These are phyloP conservation scores for Oryctes rhinoceros DNA, from an alignment of 1,140 invertebrate species.

Conservation along the genomic window DNA sequence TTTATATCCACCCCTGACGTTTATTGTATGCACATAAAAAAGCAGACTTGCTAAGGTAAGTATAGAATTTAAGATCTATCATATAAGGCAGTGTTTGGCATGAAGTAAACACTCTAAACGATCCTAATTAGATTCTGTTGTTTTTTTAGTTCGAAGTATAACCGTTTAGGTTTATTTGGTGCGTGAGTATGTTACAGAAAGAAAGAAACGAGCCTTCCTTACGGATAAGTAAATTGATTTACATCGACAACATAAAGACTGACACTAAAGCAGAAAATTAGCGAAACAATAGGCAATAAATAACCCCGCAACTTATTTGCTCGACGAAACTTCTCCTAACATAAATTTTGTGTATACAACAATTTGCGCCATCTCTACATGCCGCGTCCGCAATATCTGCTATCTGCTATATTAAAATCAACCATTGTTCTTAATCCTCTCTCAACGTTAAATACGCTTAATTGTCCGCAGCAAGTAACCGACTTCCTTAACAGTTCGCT, in stretches of 20 bases:
- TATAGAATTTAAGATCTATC: too few species aligned
- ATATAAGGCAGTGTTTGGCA: too few species aligned
- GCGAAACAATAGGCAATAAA: conserved; percentile 34
- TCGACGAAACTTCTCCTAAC: conserved; percentile 31
- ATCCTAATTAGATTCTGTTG: neutral
- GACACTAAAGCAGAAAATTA: conserved; percentile 32
- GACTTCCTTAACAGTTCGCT: conserved; percentile 29
- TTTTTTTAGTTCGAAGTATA: too few species aligned
- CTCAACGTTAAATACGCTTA: conserved; percentile 27
- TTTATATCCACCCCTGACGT: too few species aligned
- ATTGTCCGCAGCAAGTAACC: conserved; percentile 16
- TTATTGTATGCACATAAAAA: too few species aligned
- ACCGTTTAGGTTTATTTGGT: conserved; percentile 15
- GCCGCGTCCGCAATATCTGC: conserved; percentile 13
- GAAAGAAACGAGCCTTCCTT: neutral
- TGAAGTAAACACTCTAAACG: neutral
- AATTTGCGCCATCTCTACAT: conserved; percentile 33
- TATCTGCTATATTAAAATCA: conserved; percentile 24
- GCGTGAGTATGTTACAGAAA: neutral
- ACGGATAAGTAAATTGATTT: conserved; percentile 19
- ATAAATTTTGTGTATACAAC: conserved; percentile 37
- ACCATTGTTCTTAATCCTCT: conserved; percentile 35
- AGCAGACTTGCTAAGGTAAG: too few species aligned
- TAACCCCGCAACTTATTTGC: conserved; percentile 11
- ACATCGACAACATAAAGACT: conserved; percentile 30